These are phyloP conservation scores for Sylvilagus floridanus DNA, from an alignment of 2,797 vertebrate species.

Conservation along the genomic window DNA sequence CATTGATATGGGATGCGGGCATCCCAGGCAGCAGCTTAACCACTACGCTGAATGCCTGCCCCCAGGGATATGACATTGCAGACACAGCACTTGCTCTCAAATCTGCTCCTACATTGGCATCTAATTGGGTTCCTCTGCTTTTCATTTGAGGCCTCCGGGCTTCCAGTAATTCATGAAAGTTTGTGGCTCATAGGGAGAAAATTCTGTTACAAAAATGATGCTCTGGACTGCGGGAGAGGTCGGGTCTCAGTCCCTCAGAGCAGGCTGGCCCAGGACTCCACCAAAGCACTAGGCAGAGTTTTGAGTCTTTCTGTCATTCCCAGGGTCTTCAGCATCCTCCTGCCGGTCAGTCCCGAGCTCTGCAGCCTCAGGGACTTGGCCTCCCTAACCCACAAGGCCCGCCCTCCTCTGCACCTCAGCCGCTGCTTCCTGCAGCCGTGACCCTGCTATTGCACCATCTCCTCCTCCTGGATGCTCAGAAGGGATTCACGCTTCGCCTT, in stretches of 20 bases:
- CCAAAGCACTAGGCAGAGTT: neutral
- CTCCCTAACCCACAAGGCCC: neutral
- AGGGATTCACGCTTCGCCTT: neutral
- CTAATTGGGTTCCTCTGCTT: neutral
- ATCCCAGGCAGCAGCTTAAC: too few species aligned
- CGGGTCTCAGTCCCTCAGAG: neutral
- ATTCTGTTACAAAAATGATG: neutral
- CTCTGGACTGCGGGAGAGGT: neutral
- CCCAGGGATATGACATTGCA: neutral
- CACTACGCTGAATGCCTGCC: too few species aligned
- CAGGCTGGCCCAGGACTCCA: neutral
- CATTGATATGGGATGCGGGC: too few species aligned
- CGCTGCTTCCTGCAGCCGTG: neutral
- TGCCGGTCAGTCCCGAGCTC: neutral
- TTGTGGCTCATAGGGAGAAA: slow-evolving; percentile 3
- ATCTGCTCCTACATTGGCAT: neutral
- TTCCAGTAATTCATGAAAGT: neutral
- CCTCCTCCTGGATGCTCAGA: neutral
- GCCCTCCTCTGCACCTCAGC: neutral
- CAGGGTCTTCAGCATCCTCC: neutral
- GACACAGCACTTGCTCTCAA: neutral
- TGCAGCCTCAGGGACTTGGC: neutral
- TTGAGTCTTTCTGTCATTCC: neutral
- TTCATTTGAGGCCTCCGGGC: neutral
- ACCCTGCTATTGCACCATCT: neutral